Evolutionary conservation across 2,888 invertebrate species (phyloP).

Genomic region (Trypoxylon attenuatum): DNA sequence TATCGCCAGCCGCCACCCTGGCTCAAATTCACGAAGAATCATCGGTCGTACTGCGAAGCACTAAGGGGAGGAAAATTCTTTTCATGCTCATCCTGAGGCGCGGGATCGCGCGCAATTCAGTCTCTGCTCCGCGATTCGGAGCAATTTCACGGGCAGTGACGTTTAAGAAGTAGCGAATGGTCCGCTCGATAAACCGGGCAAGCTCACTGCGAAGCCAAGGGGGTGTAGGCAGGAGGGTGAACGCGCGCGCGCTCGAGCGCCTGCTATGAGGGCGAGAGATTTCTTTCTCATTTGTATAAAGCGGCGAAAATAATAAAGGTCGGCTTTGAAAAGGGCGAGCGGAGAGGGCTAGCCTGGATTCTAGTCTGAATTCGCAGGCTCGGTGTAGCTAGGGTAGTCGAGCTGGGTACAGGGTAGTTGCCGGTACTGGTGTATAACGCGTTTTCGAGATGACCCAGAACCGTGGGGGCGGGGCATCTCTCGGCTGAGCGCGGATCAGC

Average conservation of each 20-base stretch:
- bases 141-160: not conserved
- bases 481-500: constrained; percentile 70
- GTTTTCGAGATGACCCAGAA: constrained; percentile 57
- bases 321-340: not conserved
- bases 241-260: too few species aligned
- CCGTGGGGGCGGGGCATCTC: constrained; percentile 47
- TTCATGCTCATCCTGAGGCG: not conserved
- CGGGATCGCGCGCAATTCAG: not conserved
- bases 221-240: too few species aligned
- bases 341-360: too few species aligned
- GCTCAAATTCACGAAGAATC: not conserved
- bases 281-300: constrained; percentile 26
- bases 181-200: not conserved
- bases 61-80: not conserved
- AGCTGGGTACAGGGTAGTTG: constrained; percentile 35
- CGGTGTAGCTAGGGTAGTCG: constrained; percentile 11
- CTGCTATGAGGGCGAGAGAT: too few species aligned
- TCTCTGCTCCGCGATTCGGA: not conserved
- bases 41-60: not conserved
- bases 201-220: too few species aligned
- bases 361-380: too few species aligned
- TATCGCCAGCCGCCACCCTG: not conserved
- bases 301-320: constrained; percentile 33
- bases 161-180: not conserved
- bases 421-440: constrained; percentile 52